Conservation (phyloP, 1,140 invertebrate genomes). For the Battus philenor region DNA sequence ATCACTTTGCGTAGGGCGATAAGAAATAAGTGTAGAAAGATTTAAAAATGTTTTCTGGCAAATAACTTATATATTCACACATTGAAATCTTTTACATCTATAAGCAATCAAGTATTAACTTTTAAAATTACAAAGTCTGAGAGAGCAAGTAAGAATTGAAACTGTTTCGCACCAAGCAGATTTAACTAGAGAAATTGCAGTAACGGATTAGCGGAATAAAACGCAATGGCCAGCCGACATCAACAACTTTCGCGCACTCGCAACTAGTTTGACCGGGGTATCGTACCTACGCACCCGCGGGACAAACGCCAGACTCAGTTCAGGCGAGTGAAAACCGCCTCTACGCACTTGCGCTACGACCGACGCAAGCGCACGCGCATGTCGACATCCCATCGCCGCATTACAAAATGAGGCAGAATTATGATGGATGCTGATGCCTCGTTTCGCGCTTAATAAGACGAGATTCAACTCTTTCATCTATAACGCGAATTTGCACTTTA, state of each 20-base stretch:
- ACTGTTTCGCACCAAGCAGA: constrained; percentile 6
- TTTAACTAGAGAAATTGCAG: constrained; percentile 35
- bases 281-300: constrained; percentile 42
- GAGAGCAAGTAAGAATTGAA: constrained; percentile 11
- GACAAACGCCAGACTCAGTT: constrained; percentile 20
- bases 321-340: constrained; percentile 24
- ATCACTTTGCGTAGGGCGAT: too few species aligned
- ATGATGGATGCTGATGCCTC: constrained; percentile 71
- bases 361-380: constrained; percentile 22
- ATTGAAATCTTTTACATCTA: too few species aligned
- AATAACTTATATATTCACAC: too few species aligned
- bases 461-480: constrained; percentile 37
- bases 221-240: constrained; percentile 29
- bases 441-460: constrained; percentile 66
- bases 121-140: too few species aligned
- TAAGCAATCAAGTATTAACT: too few species aligned
- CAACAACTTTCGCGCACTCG: constrained; percentile 40
- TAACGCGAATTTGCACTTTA: constrained; percentile 25
- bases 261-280: constrained; percentile 42
- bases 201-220: constrained; percentile 51
- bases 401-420: constrained; percentile 72
- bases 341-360: constrained; percentile 24
- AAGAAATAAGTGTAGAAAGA: too few species aligned
- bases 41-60: too few species aligned
- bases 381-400: constrained; percentile 53